phyloP scores from a whole-genome alignment of 2,797 vertebrate species.

The Acrossocheilus fasciatus region DNA sequence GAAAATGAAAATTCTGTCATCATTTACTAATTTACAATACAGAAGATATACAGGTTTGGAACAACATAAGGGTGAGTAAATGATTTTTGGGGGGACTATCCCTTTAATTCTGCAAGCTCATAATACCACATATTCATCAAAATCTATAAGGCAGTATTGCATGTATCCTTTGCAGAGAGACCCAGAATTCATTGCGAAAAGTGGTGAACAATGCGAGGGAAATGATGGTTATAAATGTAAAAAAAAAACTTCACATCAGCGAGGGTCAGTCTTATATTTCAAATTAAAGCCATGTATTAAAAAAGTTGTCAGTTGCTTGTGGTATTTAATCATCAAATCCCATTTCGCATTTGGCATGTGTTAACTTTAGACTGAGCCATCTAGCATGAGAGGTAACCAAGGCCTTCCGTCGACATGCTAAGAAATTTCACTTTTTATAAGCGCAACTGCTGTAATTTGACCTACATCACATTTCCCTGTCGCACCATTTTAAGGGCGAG shows the following conservation, averaged over 20 bases:
- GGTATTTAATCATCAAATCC: not conserved
- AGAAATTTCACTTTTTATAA: constrained; percentile 84
- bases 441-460: constrained; percentile 89
- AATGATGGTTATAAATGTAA: not conserved
- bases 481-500: constrained; percentile 93
- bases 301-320: not conserved
- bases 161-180: not conserved
- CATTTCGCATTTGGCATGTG: constrained; percentile 10
- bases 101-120: not conserved
- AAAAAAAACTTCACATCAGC: not conserved
- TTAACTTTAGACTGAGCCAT: constrained; percentile 35
- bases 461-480: constrained; percentile 96
- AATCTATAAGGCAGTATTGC: not conserved
- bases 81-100: too few relatives aligned
- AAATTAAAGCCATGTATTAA: not conserved
- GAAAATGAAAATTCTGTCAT: not conserved
- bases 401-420: constrained; percentile 82
- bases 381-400: constrained; percentile 80
- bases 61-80: not conserved
- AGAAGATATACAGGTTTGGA: not conserved
- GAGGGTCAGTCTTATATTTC: not conserved
- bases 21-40: not conserved
- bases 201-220: not conserved
- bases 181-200: not conserved
- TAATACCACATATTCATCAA: not conserved